These are phyloP conservation scores for Actinemys pallida DNA, from an alignment of 2,113 vertebrate species.

Conservation along the genomic window DNA sequence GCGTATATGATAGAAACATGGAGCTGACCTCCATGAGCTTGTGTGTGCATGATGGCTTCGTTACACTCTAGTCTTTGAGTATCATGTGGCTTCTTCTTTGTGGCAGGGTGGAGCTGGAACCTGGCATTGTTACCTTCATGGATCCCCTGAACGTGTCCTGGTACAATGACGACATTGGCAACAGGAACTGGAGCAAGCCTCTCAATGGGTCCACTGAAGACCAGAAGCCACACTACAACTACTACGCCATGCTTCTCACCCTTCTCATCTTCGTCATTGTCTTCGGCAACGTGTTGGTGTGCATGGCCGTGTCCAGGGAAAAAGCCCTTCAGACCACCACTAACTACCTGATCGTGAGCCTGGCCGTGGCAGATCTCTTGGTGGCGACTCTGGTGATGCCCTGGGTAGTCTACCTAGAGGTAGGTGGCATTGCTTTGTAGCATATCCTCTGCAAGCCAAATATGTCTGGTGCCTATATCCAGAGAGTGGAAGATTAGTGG, in stretches of 20 bases:
- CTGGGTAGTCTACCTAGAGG: conserved; percentile 97
- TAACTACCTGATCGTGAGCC: conserved; percentile 98
- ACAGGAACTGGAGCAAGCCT: conserved; percentile 85
- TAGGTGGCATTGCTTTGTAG: conserved; percentile 63
- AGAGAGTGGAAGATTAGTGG: background rate
- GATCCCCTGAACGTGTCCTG: conserved; percentile 92
- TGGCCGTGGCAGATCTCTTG: conserved; percentile 95
- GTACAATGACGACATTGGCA: conserved; percentile 86
- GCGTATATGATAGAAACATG: background rate
- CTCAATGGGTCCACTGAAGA: conserved; percentile 84
- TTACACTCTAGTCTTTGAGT: background rate
- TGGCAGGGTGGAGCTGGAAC: conserved; percentile 64
- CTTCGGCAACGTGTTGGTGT: conserved; percentile 97
- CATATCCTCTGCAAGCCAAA: background rate
- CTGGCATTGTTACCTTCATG: conserved; percentile 82
- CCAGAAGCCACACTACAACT: conserved; percentile 90
- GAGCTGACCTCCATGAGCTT: background rate
- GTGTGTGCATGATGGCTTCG: fast-evolving
- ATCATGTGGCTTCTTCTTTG: background rate
- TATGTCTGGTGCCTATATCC: background rate
- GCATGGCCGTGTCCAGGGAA: conserved; percentile 96
- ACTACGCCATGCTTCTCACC: conserved; percentile 96
- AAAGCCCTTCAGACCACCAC: conserved; percentile 98
- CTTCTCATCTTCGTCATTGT: conserved; percentile 97
- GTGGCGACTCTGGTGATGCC: conserved; percentile 97